These are phyloP conservation scores for Zhuqinia jingwanae DNA, from an alignment of 2,888 invertebrate genomes.

Conservation along the genomic window DNA sequence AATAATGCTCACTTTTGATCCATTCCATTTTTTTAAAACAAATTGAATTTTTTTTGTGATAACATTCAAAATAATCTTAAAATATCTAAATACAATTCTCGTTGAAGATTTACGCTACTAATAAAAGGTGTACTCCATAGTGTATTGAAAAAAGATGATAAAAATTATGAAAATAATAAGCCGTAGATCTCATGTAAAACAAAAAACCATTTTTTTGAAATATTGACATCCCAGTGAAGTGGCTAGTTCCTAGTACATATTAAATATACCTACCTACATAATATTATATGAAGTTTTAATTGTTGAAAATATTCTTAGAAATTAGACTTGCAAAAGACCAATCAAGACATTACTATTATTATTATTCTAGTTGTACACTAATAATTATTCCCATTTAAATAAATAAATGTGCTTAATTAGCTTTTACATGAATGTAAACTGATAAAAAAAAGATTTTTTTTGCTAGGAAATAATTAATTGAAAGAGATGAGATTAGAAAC, in stretches of 20 bases:
- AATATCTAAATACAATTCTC: background rate
- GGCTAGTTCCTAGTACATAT: background rate
- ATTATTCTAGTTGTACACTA: background rate
- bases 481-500: too few relatives aligned
- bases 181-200: conserved; percentile 27
- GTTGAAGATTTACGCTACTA: background rate
- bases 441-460: too few relatives aligned
- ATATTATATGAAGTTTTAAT: background rate
- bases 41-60: conserved; percentile 26
- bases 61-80: conserved; percentile 7
- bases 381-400: too few relatives aligned
- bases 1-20: conserved; percentile 21
- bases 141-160: background rate
- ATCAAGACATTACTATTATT: background rate
- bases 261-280: too few relatives aligned
- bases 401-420: too few relatives aligned
- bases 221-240: conserved; percentile 23
- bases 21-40: conserved; percentile 3
- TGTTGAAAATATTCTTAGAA: background rate
- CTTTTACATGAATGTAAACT: too few relatives aligned
- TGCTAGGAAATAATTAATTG: too few relatives aligned
- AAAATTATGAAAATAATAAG: too few relatives aligned
- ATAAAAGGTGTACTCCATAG: background rate
- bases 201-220: background rate
- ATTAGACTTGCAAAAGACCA: conserved; percentile 14